Percentiles rank a stretch among this genome's conserved stretches.
phyloP scores from a whole-genome alignment of 2,797 vertebrate species.

The Hybognathus amarus region DNA sequence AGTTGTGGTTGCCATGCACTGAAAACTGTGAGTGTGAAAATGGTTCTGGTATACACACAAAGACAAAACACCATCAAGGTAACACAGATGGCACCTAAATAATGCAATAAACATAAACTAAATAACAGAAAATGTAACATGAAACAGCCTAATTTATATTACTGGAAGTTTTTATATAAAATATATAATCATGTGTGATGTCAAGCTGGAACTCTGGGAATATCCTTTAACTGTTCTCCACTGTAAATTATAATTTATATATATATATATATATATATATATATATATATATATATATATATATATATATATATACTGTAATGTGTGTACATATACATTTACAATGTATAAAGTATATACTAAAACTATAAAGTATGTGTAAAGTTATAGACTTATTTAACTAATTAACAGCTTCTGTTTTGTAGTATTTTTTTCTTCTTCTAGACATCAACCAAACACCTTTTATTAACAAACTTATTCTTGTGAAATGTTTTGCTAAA shows the following conservation, averaged over 20 bases:
- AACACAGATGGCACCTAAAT: neutral
- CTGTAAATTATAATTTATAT: neutral
- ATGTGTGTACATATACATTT: no score
- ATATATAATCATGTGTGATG: neutral
- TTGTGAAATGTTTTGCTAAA: neutral
- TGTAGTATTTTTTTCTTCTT: no score
- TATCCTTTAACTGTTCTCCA: neutral
- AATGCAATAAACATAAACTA: neutral
- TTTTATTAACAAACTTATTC: neutral
- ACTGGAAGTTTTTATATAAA: neutral
- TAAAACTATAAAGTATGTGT: no score
- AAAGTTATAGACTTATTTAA: neutral
- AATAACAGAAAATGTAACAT: neutral
- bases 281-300: no score
- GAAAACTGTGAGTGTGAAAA: neutral
- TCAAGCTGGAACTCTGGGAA: neutral
- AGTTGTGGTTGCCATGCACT: neutral
- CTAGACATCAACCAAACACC: neutral
- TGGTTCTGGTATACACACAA: neutral
- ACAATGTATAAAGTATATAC: neutral
- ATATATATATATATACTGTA: no score
- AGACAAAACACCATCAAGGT: neutral
- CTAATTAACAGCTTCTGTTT: neutral
- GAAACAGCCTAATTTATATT: neutral
- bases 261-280: no score